Percentiles rank a stretch among this genome's conserved stretches.
Conservation (phyloP, 2,797 vertebrate genomes). For the Champsocephalus esox region DNA sequence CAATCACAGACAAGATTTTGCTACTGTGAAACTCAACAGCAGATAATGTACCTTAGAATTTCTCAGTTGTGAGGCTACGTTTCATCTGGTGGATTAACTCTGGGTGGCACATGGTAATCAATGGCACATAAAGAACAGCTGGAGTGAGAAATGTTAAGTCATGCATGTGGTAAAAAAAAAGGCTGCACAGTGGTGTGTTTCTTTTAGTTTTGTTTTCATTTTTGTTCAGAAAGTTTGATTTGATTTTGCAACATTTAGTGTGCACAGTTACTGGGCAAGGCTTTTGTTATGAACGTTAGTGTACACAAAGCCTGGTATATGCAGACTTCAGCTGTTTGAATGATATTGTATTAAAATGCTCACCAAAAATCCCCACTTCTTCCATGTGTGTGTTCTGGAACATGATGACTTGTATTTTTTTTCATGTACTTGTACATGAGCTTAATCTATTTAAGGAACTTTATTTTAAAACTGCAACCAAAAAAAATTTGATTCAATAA, state of each 20-base stretch:
- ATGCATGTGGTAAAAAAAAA: not conserved
- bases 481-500: not conserved
- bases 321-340: conserved; percentile 23
- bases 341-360: conserved; percentile 18
- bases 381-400: not conserved
- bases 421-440: no score
- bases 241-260: conserved; percentile 25
- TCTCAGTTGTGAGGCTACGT: not conserved
- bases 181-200: not conserved
- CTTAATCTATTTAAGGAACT: not conserved
- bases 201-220: conserved; percentile 1
- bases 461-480: conserved; percentile 1
- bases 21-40: conserved; percentile 1
- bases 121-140: not conserved
- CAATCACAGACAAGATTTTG: not conserved
- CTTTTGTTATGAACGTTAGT: no score
- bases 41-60: not conserved
- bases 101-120: not conserved
- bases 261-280: not conserved
- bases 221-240: conserved; percentile 7
- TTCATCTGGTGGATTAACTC: not conserved
- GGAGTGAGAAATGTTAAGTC: not conserved
- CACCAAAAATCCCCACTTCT: no score
- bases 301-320: conserved; percentile 15
- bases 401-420: not conserved